phyloP scores from a whole-genome alignment of 2,113 vertebrate species.

The Neomonachus schauinslandi region DNA sequence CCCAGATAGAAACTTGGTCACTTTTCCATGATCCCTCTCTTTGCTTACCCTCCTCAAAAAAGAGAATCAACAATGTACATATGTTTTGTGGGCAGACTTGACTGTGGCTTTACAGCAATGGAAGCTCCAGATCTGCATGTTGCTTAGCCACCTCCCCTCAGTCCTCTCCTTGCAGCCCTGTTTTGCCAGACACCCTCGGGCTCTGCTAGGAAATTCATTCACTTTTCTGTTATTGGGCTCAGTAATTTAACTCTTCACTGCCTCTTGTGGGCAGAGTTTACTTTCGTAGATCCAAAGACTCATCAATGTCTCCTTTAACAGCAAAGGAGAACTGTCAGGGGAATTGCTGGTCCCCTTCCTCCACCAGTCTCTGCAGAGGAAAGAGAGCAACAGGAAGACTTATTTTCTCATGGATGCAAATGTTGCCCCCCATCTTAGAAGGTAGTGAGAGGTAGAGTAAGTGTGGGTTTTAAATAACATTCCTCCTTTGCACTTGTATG shows the following conservation, averaged over 20 bases:
- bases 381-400: neutral
- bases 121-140: neutral
- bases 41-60: neutral
- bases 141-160: neutral
- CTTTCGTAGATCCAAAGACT: neutral
- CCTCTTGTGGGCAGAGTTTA: neutral
- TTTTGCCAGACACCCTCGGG: neutral
- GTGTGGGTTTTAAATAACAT: neutral
- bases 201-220: neutral
- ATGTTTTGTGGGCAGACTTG: neutral
- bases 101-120: neutral
- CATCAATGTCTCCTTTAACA: neutral
- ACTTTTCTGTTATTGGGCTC: neutral
- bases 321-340: neutral
- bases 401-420: neutral
- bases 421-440: neutral
- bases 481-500: neutral
- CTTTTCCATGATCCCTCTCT: neutral
- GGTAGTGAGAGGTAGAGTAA: neutral
- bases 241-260: neutral
- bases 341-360: neutral
- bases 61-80: neutral
- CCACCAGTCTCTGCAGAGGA: neutral
- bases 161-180: neutral
- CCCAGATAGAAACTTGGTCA: neutral